Percentiles rank a stretch among this genome's conserved stretches.
These are phyloP conservation scores for Schizothorax lantsangensis DNA, from an alignment of 2,797 vertebrate species.

Conservation along the genomic window DNA sequence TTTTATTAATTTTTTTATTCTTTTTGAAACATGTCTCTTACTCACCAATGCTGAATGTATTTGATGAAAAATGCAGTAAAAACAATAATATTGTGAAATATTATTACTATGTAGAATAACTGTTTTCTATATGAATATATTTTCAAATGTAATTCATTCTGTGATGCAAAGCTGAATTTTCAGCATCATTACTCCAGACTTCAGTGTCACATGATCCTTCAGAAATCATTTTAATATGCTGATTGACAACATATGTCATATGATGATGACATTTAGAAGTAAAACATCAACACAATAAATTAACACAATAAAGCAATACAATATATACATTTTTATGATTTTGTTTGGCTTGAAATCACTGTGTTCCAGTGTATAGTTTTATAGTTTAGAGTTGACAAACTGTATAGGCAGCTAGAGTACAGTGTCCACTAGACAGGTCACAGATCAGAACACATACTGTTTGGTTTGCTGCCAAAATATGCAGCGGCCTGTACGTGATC, in stretches of 20 bases:
- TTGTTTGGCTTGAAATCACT: neutral
- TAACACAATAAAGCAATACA: neutral
- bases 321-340: neutral
- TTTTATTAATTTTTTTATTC: too few relatives aligned
- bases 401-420: neutral
- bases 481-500: neutral
- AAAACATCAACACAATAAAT: neutral
- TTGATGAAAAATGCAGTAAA: too few relatives aligned
- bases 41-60: too few relatives aligned
- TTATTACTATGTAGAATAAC: neutral
- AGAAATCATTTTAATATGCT: neutral
- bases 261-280: too few relatives aligned
- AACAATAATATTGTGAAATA: neutral
- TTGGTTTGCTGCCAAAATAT: conserved; percentile 4
- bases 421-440: conserved; percentile 11
- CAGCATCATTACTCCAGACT: neutral
- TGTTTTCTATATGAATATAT: neutral
- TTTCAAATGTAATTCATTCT: too few relatives aligned
- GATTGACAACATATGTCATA: too few relatives aligned
- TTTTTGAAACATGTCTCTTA: too few relatives aligned
- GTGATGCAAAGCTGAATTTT: neutral
- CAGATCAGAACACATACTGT: conserved; percentile 13
- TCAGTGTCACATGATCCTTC: neutral
- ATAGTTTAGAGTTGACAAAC: too few relatives aligned
- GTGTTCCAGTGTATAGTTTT: neutral